A percentile compares a stretch with the other conserved stretches of the same genome.
Evolutionary conservation across 2,888 invertebrate species (phyloP).

Genomic region (Mythimna ferrago): DNA sequence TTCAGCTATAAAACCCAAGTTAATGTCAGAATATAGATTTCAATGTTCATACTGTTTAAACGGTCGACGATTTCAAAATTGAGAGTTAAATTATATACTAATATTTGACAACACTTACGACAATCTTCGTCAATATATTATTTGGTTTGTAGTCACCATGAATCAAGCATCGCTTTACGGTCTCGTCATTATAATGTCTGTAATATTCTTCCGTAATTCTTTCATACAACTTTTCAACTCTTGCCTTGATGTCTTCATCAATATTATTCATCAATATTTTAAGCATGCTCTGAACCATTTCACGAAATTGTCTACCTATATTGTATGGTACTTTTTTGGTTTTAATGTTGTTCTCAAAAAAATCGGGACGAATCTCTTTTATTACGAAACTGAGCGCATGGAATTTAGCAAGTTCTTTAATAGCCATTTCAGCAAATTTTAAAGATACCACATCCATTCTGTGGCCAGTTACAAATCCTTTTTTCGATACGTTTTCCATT

Average conservation of each 20-base stretch:
- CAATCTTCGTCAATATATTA: conserved; percentile 76
- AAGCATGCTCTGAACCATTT: conserved; percentile 59
- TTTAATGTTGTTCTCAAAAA: conserved; percentile 70
- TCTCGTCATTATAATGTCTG: conserved; percentile 63
- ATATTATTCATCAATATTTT: conserved; percentile 59
- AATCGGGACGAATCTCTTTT: conserved; percentile 68
- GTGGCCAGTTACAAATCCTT: conserved; percentile 70
- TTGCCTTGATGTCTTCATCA: conserved; percentile 62
- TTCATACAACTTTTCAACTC: conserved; percentile 59
- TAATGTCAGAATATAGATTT: no score
- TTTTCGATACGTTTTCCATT: conserved; percentile 74
- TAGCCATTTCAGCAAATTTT: conserved; percentile 72
- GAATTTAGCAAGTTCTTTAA: conserved; percentile 77
- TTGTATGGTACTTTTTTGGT: conserved; percentile 51
- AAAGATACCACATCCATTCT: conserved; percentile 72
- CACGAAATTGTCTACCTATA: conserved; percentile 67
- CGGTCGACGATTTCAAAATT: no score
- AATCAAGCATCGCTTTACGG: conserved; percentile 67
- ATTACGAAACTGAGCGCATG: conserved; percentile 76
- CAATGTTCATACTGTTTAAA: no score
- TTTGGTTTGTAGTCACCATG: conserved; percentile 81
- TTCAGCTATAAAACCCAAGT: no score
- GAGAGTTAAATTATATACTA: no score
- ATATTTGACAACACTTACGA: conserved; percentile 67
- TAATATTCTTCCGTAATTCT: conserved; percentile 61